Conservation (phyloP, 1,140 invertebrate genomes). For the Micrasema minimum region DNA sequence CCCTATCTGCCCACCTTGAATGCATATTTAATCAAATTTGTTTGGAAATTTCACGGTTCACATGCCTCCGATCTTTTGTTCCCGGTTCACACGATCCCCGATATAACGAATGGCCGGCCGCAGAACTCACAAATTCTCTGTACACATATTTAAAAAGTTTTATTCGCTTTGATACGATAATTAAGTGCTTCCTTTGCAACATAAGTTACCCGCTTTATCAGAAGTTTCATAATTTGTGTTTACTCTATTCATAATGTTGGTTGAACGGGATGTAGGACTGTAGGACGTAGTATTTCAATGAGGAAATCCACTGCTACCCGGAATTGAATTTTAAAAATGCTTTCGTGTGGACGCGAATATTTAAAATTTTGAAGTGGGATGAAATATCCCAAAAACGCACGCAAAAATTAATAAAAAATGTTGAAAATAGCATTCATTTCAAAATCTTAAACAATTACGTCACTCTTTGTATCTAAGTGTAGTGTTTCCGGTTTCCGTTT, state of each 20-base stretch:
- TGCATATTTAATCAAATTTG: constrained; percentile 47
- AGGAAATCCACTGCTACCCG: too few relatives aligned
- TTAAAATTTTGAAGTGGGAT: too few relatives aligned
- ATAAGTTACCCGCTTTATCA: constrained; percentile 3
- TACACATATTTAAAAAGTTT: constrained; percentile 34
- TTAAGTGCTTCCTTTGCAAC: constrained; percentile 34
- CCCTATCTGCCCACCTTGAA: constrained; percentile 27
- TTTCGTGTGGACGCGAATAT: too few relatives aligned
- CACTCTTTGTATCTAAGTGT: too few relatives aligned
- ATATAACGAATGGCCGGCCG: not conserved
- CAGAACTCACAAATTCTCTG: constrained; percentile 12
- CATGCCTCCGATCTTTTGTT: constrained; percentile 29
- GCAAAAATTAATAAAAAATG: too few relatives aligned
- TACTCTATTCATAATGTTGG: not conserved
- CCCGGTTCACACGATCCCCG: constrained; percentile 30
- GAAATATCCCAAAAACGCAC: too few relatives aligned
- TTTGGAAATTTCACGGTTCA: constrained; percentile 41
- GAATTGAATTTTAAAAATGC: too few relatives aligned
- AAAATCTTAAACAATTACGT: too few relatives aligned
- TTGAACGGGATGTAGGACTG: constrained; percentile 1
- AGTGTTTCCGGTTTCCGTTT: too few relatives aligned
- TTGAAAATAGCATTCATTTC: too few relatives aligned
- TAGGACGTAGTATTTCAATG: not conserved
- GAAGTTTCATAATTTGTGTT: constrained; percentile 1
- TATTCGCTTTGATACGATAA: constrained; percentile 42